Evolutionary conservation across 1,140 invertebrate species (phyloP).

Genomic region (Marisa cornuarietis): DNA sequence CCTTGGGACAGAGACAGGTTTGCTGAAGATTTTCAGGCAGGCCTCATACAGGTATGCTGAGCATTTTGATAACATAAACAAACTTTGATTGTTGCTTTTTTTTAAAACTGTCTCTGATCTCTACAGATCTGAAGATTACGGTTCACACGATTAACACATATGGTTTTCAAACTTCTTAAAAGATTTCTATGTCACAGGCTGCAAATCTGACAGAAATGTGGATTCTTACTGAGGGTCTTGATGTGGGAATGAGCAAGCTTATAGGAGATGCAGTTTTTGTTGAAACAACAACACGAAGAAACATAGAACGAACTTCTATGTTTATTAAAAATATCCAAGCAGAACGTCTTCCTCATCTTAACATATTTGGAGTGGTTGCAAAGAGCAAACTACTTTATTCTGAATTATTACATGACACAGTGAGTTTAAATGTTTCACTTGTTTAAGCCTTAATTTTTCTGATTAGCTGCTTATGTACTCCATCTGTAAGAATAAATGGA

Average conservation of each 20-base stretch:
- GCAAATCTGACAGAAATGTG: slow-evolving; percentile 67
- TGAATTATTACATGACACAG: slow-evolving; percentile 39
- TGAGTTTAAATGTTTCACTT: slow-evolving; percentile 26
- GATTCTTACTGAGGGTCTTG: slow-evolving; percentile 66
- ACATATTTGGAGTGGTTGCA: slow-evolving; percentile 47
- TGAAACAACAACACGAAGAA: slow-evolving; percentile 44
- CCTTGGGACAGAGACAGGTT: slow-evolving; percentile 45
- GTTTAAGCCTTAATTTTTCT: background rate
- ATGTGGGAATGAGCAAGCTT: slow-evolving; percentile 60
- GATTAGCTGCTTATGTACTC: background rate
- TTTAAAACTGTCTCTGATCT: too few relatives aligned
- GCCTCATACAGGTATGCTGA: slow-evolving; percentile 52
- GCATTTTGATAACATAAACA: background rate
- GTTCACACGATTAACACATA: too few relatives aligned
- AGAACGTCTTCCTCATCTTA: slow-evolving; percentile 38
- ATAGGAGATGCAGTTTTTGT: slow-evolving; percentile 63
- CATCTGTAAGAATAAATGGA: too few relatives aligned
- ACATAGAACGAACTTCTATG: slow-evolving; percentile 19
- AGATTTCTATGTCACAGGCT: slow-evolving; percentile 34
- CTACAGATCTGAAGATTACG: too few relatives aligned
- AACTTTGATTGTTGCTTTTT: background rate
- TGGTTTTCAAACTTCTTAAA: too few relatives aligned
- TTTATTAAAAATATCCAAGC: slow-evolving; percentile 19
- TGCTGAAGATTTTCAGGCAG: slow-evolving; percentile 53
- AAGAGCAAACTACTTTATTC: slow-evolving; percentile 41